Base-by-base conservation (phyloP, 1,140 invertebrate species). In the Microplitis demolitor region DNA sequence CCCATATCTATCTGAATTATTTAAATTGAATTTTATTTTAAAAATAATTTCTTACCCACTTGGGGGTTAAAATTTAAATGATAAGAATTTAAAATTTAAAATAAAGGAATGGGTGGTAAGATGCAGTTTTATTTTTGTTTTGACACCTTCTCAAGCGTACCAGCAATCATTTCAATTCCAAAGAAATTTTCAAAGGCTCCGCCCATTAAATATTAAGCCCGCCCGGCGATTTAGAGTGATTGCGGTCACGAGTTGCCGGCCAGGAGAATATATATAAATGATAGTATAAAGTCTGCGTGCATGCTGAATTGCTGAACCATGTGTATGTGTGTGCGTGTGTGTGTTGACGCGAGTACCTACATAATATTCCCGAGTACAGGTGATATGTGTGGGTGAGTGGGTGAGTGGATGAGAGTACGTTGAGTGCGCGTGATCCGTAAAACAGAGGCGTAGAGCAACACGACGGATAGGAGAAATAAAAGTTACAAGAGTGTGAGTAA, bases 151-250 rank as follows among this genome's bases (percentile, higher is more conserved):
- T 37, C 63, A 45, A 45, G 24, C 24, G 13, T 31, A 24, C 33
- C 45, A 66, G 73, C 71, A 74, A 74, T 74, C 68, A 76, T 79
- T 78, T 77, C 74, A 79, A 79, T 79, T 76, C 76, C 31, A 76
- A 78, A 74, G 78, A 76, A 72, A 75, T 76, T 76, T 67, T 45
- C 71, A 69, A 24, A 71, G 74, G 74, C 76, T 69, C 74, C 68
- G 76, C 80, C 76, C 81, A 78, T 82, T 76, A 81, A 81, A 80
- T 79, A 80, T 81, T 77, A 80, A 82, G 60, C 66, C 71, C 72
- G 74, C 76, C 72, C 73, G 67, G 78, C 78, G 79, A 80, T 81
- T 82, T 80, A 78, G 77, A 80, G 75, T 82, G 78, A 80, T 82
- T 81, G 80, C 79, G 76, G 78, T 78, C 75, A 76, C 79, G 71